A percentile compares a stretch with the other conserved stretches of the same genome.
Conservation (phyloP, 2,113 vertebrate genomes). For the Notechis scutatus region DNA sequence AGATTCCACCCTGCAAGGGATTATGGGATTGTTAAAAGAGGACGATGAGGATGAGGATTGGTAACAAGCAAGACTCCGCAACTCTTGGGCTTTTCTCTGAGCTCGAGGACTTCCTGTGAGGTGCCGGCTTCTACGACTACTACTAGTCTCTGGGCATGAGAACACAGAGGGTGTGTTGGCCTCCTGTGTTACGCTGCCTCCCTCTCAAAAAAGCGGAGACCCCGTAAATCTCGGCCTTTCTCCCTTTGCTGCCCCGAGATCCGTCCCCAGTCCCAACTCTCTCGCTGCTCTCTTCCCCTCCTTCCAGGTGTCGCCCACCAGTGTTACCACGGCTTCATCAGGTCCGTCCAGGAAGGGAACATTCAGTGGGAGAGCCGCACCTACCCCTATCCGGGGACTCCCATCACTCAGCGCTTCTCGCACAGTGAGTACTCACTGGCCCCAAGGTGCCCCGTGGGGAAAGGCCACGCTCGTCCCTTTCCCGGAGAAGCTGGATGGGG, state of each 20-base stretch:
- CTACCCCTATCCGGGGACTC: conserved; percentile 95
- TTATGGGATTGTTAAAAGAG: too few relatives aligned
- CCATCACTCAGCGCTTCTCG: conserved; percentile 96
- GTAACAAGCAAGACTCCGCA: too few relatives aligned
- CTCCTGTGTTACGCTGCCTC: background rate
- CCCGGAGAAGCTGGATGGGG: background rate
- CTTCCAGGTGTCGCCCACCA: conserved; percentile 91
- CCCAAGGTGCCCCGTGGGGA: background rate
- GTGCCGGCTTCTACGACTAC: background rate
- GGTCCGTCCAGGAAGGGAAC: conserved; percentile 93
- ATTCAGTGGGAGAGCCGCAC: conserved; percentile 99
- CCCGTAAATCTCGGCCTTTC: background rate
- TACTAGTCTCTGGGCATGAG: background rate
- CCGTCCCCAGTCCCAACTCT: background rate
- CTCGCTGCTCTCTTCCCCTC: background rate
- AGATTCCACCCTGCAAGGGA: too few relatives aligned
- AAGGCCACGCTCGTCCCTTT: background rate
- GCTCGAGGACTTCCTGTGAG: background rate
- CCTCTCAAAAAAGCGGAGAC: background rate
- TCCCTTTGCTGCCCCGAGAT: background rate
- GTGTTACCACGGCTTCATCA: conserved; percentile 97
- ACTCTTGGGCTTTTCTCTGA: background rate
- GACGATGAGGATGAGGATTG: too few relatives aligned
- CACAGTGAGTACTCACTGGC: conserved; percentile 78
- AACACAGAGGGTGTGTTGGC: background rate